Conservation (phyloP, 35 echinoderm and acorn worm species). For the Ophioderma brevispina region DNA sequence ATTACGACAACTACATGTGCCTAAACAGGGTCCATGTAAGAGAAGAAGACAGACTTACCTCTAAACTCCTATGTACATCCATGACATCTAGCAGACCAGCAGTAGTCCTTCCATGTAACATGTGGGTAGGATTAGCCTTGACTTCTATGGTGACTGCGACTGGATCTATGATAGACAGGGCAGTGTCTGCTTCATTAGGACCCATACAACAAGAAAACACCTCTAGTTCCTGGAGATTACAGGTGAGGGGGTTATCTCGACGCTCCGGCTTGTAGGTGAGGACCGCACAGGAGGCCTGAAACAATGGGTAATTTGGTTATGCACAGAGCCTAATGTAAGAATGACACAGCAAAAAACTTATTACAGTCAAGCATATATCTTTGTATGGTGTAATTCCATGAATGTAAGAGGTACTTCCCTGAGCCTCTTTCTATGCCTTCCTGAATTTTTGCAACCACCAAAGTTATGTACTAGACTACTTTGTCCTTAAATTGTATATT, state of each 20-base stretch:
- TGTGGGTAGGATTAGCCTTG: constrained; percentile 70
- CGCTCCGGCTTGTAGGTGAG: constrained; percentile 67
- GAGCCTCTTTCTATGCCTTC: no score
- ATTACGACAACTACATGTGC: no score
- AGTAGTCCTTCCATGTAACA: constrained; percentile 28
- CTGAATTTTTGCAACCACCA: no score
- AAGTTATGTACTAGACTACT: no score
- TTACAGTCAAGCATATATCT: no score
- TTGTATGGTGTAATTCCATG: no score
- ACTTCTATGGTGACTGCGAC: constrained; percentile 82
- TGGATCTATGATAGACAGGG: constrained; percentile 94
- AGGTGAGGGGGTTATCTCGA: constrained; percentile 80
- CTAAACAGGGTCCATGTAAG: no score
- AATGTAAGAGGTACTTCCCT: no score
- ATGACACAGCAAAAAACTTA: no score
- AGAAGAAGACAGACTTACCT: constrained; percentile 58
- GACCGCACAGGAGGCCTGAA: constrained; percentile 88
- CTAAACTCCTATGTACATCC: constrained; percentile 79
- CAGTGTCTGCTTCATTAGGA: constrained; percentile 72
- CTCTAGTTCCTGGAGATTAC: constrained; percentile 85
- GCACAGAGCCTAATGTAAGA: no score
- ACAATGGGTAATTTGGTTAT: constrained; percentile 17
- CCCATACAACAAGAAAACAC: constrained; percentile 90
- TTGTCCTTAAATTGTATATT: no score
- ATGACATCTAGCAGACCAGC: constrained; percentile 78